Base-by-base conservation (phyloP, 1,140 invertebrate species). In the Glossosoma conforme region DNA sequence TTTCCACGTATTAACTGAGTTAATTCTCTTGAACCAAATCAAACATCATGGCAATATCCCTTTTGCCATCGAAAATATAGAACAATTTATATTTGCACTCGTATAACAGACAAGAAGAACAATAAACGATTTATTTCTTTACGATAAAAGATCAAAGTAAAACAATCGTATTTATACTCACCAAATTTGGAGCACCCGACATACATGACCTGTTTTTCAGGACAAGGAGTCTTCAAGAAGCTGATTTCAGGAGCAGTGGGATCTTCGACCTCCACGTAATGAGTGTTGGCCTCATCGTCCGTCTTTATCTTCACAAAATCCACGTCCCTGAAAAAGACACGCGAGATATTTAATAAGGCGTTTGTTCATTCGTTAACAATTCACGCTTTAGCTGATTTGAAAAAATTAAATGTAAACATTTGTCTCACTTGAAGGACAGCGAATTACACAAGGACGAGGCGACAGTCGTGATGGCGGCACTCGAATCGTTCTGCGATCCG, bases 201-300 rank as follows among this genome's bases (percentile, higher is more conserved):
- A 65, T 86, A 86, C 37, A 93, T 78, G 10, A 91, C 89, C 70
- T 86, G 81, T 52, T 81, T 82, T n/a, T 79, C 78, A 0, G 81
- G 80, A 64, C 89, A 93, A 21, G 80, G 71, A 9, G 82, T 83
- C 48, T 84, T 79, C 9, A 88, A 75, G 58, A 92, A 92, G 13
- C 82, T 86, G 18, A 92, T 89, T 70, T 91, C 87, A 2, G 82
- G 68, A 2, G 86, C 86, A 33, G 79, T 77, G 1, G 87, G 86
- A 67, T 90, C 84, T 54, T 87, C 81, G 60, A 91, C 85, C 59
- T 85, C 79, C 0, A 90, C 87, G 36, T 59, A 59, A 10, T 62
- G 50, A 20, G 65, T 61, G 47, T 67, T 61, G 6, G 53, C 38
- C 56, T 70, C 68, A 8, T 54, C 33, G 53, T 72, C 68, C 19